A percentile compares a stretch with the other conserved stretches of the same genome.
phyloP scores from a whole-genome alignment of 2,113 vertebrate genomes.

The Pitta sordida region DNA sequence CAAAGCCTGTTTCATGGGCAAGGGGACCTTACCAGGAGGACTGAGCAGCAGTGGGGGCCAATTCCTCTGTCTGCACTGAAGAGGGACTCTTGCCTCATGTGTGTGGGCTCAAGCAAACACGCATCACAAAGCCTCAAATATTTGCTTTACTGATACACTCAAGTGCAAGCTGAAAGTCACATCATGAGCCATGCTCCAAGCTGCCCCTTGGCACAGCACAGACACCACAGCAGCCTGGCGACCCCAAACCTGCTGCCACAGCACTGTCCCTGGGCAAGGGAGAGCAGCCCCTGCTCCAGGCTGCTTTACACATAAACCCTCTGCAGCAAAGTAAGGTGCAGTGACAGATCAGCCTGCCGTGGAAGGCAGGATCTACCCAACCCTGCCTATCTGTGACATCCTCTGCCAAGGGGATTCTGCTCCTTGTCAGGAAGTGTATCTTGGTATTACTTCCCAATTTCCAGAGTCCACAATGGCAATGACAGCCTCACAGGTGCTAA shows the following conservation, averaged over 20 bases:
- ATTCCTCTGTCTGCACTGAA: background rate
- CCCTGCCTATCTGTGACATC: background rate
- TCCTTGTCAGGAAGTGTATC: background rate
- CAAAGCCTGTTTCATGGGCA: background rate
- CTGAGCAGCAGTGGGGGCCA: background rate
- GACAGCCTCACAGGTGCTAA: background rate
- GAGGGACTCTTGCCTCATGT: background rate
- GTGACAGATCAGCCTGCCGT: background rate
- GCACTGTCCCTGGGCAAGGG: background rate
- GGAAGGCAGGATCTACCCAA: background rate
- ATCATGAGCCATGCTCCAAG: background rate
- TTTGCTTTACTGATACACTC: background rate
- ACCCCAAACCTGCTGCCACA: rapidly evolving
- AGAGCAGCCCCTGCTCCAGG: background rate
- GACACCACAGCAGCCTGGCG: background rate
- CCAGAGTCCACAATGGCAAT: background rate
- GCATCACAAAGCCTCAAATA: background rate
- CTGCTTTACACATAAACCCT: background rate
- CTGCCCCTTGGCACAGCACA: background rate
- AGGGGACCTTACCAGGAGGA: background rate
- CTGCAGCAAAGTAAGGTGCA: background rate
- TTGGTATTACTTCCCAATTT: background rate
- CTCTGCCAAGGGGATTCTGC: background rate
- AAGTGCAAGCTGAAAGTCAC: background rate
- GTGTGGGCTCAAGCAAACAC: background rate